Evolutionary conservation across 2,113 vertebrate genomes (phyloP).

Genomic region (Dicrurus megarhynchus): DNA sequence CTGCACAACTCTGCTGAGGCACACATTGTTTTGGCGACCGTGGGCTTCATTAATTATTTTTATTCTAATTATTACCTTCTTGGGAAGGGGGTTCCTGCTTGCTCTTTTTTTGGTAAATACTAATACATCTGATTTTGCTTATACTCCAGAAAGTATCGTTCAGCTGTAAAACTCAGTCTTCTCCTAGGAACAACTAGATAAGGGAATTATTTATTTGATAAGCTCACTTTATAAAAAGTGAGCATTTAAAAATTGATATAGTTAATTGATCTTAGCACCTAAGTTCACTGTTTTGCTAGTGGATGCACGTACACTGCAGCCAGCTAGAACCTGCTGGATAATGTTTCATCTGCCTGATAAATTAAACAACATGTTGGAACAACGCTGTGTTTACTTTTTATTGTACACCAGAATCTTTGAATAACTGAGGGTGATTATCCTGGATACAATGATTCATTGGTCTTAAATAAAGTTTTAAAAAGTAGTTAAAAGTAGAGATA

Average conservation of each 20-base stretch:
- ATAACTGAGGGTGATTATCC: conserved; percentile 1
- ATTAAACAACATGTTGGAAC: conserved; percentile 17
- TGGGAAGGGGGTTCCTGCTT: not conserved
- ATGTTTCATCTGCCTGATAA: conserved; percentile 64
- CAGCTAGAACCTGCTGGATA: conserved; percentile 70
- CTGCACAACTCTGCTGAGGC: not conserved
- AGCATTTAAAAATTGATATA: not conserved
- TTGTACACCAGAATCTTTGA: conserved; percentile 27
- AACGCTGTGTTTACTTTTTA: conserved; percentile 38
- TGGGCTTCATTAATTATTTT: not conserved
- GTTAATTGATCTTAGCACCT: conserved; percentile 48
- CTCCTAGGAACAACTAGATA: not conserved
- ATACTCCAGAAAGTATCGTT: not conserved
- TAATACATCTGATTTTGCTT: not conserved
- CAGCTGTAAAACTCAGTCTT: not conserved
- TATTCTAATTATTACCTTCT: not conserved
- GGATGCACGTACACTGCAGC: conserved; percentile 20
- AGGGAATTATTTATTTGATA: not conserved
- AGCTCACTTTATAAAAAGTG: not conserved
- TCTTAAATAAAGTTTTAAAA: not conserved
- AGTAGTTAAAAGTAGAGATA: not conserved
- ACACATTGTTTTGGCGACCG: not conserved
- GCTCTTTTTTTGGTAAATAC: not conserved
- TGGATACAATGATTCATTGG: not conserved
- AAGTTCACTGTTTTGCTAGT: conserved; percentile 57